phyloP scores from a whole-genome alignment of 2,797 vertebrate species.

The Acrossocheilus wenchowensis region DNA sequence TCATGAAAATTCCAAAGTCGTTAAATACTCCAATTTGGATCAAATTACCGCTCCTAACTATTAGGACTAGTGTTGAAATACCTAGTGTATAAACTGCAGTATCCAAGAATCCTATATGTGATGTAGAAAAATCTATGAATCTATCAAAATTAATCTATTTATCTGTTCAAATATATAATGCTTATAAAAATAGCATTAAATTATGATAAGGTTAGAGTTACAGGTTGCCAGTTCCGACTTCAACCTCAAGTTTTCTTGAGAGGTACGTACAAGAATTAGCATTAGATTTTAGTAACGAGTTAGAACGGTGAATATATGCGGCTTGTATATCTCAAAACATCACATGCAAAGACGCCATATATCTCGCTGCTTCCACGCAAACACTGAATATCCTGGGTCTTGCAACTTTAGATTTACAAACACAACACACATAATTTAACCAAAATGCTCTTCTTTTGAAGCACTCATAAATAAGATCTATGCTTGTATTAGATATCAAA shows the following conservation, averaged over 20 bases:
- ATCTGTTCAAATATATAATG: neutral
- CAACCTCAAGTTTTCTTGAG: neutral
- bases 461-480: neutral
- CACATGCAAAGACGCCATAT: neutral
- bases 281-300: neutral
- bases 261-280: neutral
- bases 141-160: no score
- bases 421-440: conserved; percentile 1
- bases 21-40: neutral
- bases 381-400: neutral
- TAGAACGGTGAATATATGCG: neutral
- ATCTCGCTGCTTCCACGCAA: neutral
- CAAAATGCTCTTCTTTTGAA: neutral
- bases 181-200: neutral
- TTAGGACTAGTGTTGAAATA: neutral
- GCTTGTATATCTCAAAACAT: neutral
- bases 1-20: neutral
- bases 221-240: neutral
- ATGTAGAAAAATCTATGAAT: no score
- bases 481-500: conserved; percentile 8
- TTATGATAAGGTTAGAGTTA: neutral
- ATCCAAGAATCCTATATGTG: no score
- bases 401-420: neutral
- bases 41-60: no score
- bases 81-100: no score